Evolutionary conservation across 64 coral and sea anemone species (phyloP), one percentile per base, ranked within the genome.

Genomic region (Montipora sp.): DNA sequence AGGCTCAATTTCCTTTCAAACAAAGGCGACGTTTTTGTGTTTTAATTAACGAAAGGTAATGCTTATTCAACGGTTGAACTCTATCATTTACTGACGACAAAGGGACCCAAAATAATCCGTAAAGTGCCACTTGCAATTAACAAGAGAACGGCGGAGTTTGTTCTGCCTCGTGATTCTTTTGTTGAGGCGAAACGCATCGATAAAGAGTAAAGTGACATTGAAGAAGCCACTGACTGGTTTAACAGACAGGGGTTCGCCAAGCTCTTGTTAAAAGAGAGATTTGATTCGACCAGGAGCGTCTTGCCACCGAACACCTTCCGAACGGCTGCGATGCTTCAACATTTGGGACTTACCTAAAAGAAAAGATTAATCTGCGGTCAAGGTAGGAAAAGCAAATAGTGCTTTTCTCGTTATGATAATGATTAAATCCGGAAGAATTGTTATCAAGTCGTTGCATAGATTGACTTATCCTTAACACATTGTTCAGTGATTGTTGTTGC

Each of bases 311-410:
- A 85, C 43, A 50, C 82, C 22, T 44, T 85, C 82, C 2, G 51
- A 72, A 72, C 65, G 16, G 61, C 48, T 3, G 65, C 21, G 46
- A 85, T 71, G 18, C 47, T 7, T 60, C 8, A 68, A 84, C 68
- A 85, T 48, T 49, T 12, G 19, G 2, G 46, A 20, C 61, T 50
- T 43, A 67, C 7, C 65, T 18, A 72, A 46, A 21, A 13, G 9
- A 47, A 47, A 71, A 48, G 4, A 50, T 57, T 57, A 57, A 57
- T 57, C 11, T 11, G 6, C 6, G 7, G 11, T 50, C 19, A 70
- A 70, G 82, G 82, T 85, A 71, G 48, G 82, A 46, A 20, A 22
- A 48, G 82, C 71, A 85, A 85, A 85, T n/a, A 85, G 19, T 12
- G n/a, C 5, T 71, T 23, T 21, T 21, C 19, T n/a, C 18, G n/a